phyloP scores from a whole-genome alignment of 2,797 vertebrate species.

The Tiaroga cobitis region DNA sequence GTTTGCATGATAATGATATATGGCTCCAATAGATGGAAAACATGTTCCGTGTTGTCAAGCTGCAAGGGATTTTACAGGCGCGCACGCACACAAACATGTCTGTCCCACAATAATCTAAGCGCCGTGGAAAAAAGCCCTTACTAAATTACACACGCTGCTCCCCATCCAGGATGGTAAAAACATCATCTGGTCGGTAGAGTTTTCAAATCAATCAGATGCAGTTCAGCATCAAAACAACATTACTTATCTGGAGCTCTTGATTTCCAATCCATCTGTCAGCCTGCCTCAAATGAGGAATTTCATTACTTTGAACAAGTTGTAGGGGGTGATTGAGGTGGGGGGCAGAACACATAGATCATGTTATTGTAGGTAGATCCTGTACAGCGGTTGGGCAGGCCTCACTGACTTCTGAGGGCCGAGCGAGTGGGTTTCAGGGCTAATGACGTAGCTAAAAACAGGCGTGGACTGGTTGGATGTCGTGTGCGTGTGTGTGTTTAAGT shows the following conservation, averaged over 20 bases:
- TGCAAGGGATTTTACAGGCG: not conserved
- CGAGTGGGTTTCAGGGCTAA: conserved; percentile 53
- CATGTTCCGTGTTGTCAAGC: conserved; percentile 11
- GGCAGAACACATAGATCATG: conserved; percentile 81
- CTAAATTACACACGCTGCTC: conserved; percentile 65
- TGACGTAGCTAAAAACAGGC: conserved; percentile 12
- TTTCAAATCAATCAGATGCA: conserved; percentile 80
- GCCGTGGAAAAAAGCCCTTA: conserved; percentile 36
- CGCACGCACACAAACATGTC: conserved; percentile 1
- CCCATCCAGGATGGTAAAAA: conserved; percentile 64
- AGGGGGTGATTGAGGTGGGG: conserved; percentile 62
- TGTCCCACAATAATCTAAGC: conserved; percentile 14
- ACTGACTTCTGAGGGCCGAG: conserved; percentile 39
- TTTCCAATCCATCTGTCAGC: conserved; percentile 83
- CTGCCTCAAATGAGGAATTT: conserved; percentile 81
- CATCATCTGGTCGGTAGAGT: conserved; percentile 71
- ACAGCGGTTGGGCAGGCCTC: conserved; percentile 69
- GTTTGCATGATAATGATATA: conserved; percentile 38
- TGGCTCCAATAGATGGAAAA: conserved; percentile 23
- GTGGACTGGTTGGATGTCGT: not conserved
- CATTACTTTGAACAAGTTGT: conserved; percentile 82
- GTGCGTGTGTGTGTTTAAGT: conserved; percentile 11
- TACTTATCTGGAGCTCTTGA: conserved; percentile 83
- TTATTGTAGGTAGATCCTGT: conserved; percentile 74
- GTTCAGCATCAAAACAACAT: conserved; percentile 83